A percentile compares a stretch with the other conserved stretches of the same genome.
Conservation (phyloP, 2,113 vertebrate species). For the Columbina picui region DNA sequence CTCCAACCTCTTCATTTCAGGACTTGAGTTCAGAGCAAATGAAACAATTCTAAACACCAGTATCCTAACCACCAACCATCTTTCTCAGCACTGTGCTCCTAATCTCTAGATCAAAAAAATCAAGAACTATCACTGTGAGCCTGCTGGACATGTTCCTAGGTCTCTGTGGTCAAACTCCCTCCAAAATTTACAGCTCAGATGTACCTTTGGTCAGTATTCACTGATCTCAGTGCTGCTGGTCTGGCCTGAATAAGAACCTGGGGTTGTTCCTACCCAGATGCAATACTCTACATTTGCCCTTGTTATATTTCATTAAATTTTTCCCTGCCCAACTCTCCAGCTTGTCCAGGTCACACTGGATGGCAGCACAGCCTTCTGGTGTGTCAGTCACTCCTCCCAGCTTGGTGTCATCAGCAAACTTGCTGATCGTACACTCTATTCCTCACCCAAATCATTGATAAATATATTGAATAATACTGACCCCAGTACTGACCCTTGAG, state of each 20-base stretch:
- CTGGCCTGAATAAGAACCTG: background rate
- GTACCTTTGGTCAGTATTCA: background rate
- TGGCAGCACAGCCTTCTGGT: too few species aligned
- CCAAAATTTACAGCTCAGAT: background rate
- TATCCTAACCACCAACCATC: background rate
- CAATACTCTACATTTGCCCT: too few species aligned
- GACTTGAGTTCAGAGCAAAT: background rate
- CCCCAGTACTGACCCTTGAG: too few species aligned
- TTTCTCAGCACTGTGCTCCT: accelerated
- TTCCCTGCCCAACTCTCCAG: too few species aligned
- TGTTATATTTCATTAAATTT: too few species aligned
- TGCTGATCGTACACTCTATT: too few species aligned
- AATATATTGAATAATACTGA: too few species aligned
- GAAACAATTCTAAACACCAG: background rate
- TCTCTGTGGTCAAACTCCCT: background rate
- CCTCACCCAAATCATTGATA: too few species aligned
- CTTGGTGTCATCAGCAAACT: too few species aligned
- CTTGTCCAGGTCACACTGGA: too few species aligned
- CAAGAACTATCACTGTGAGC: background rate
- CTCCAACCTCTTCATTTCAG: background rate
- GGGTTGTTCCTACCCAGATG: too few species aligned
- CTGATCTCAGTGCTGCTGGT: background rate
- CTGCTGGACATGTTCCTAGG: background rate
- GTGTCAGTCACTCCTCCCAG: too few species aligned
- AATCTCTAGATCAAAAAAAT: background rate